phyloP scores from a whole-genome alignment of 2,797 vertebrate genomes.

The Apodemus agrarius region DNA sequence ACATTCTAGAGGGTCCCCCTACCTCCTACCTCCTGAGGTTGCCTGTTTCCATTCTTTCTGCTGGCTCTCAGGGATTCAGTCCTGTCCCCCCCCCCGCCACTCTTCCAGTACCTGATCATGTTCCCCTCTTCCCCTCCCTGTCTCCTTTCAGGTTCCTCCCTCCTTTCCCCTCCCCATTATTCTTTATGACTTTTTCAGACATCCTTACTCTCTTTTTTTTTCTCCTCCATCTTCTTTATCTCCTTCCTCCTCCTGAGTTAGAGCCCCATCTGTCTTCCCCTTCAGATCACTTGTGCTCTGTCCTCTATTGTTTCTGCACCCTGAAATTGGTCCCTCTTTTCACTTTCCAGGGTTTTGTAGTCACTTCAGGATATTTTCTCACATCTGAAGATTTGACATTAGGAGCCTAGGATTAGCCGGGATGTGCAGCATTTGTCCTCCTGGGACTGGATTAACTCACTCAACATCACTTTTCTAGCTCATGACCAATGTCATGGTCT shows the following conservation, averaged over 20 bases:
- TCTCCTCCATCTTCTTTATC: background rate
- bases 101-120: too few relatives aligned
- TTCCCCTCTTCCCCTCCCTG: too few relatives aligned
- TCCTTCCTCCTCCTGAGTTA: background rate
- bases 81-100: too few relatives aligned
- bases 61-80: too few relatives aligned
- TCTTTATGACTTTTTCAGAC: too few relatives aligned
- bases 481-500: background rate
- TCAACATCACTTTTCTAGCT: background rate
- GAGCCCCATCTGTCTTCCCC: too few relatives aligned
- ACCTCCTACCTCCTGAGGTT: too few relatives aligned
- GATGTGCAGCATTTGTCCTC: background rate
- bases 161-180: background rate
- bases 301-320: too few relatives aligned
- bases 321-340: background rate
- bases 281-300: background rate
- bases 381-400: too few relatives aligned
- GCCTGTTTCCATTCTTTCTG: too few relatives aligned
- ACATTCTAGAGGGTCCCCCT: too few relatives aligned
- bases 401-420: background rate
- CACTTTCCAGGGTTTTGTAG: background rate
- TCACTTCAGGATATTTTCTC: background rate
- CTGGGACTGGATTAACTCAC: background rate
- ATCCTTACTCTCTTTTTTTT: background rate
- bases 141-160: too few relatives aligned